A percentile compares a stretch with the other conserved stretches of the same genome.
These are phyloP conservation scores for Salminus brasiliensis DNA, from an alignment of 2,113 vertebrate species.

Conservation along the genomic window DNA sequence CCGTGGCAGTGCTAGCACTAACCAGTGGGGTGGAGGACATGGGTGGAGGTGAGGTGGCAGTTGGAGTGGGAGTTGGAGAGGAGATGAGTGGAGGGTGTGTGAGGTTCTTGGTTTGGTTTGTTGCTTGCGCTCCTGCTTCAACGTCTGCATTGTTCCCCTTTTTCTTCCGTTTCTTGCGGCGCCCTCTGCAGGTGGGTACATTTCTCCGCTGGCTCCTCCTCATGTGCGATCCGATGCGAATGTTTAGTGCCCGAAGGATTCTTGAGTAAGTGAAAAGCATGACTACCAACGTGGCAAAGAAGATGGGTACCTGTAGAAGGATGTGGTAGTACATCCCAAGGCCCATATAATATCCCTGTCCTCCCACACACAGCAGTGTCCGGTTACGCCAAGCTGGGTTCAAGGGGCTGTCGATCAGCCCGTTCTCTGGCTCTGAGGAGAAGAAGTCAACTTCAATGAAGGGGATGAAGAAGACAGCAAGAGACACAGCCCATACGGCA, in stretches of 20 bases:
- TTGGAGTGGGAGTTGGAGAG: constrained; percentile 81
- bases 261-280: constrained; percentile 97
- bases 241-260: constrained; percentile 96
- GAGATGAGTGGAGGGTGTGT: constrained; percentile 36
- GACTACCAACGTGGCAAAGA: constrained; percentile 91
- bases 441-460: constrained; percentile 98
- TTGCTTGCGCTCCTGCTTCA: constrained; percentile 24
- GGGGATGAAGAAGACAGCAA: constrained; percentile 94
- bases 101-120: constrained; percentile 35
- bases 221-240: constrained; percentile 80
- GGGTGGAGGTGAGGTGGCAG: constrained; percentile 85
- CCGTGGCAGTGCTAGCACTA: constrained; percentile 82
- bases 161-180: constrained; percentile 86
- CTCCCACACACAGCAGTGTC: constrained; percentile 65
- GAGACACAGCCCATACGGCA: constrained; percentile 93
- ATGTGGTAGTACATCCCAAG: constrained; percentile 94
- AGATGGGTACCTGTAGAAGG: constrained; percentile 93
- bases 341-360: constrained; percentile 89
- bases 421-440: constrained; percentile 63
- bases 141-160: constrained; percentile 72
- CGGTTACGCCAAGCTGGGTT: constrained; percentile 31
- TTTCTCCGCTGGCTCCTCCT: constrained; percentile 25
- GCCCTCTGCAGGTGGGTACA: constrained; percentile 86
- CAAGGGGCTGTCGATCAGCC: not conserved
- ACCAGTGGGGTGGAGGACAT: constrained; percentile 78